Evolutionary conservation across 2,797 vertebrate species (phyloP), one percentile per base, ranked within the genome.

Genomic region (Dryobates pubescens): DNA sequence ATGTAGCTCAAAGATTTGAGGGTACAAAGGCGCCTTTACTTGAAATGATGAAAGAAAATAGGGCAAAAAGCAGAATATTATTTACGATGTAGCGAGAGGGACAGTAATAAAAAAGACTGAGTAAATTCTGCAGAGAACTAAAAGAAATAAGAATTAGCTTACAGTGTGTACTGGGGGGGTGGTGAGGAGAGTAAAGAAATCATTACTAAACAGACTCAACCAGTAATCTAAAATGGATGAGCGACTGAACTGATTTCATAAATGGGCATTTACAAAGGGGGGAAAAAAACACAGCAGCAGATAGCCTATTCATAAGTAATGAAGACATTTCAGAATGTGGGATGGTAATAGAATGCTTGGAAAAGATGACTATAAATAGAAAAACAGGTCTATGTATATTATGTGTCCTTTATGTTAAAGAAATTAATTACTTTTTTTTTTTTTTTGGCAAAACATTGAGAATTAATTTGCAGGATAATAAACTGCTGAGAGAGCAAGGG

Each of bases 141-240:
- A 91, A 90, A 70, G 0, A 7, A 84, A 38, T 71, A 92, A 94
- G 73, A 91, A 90, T 88, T 53, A 51, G 58, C 49, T 90, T 71
- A 59, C 5, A 22, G 58, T 79, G 17, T 77, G 27, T 69, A 26
- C 11, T n/a, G 10, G 17, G 24, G 16, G 12, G 32, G 29, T 36
- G 24, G 0, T 15, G 14, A 20, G 13, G 17, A 12, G 34, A 58
- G 54, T 71, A 71, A 82, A 89, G 84, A 93, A 89, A 90, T 83
- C 56, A 68, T 92, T 81, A 67, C 78, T 75, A 77, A 89, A 82
- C 5, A 1, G 61, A 93, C 56, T 92, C 84, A 87, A 41, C 71
- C 41, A 91, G 90, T 80, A 94, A 90, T 90, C 69, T 89, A 69
- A 96, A 91, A 82, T 85, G 91, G 91, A 62, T 93, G 89, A 93